phyloP scores from a whole-genome alignment of 2,888 invertebrate species.

The Agriopis marginaria region DNA sequence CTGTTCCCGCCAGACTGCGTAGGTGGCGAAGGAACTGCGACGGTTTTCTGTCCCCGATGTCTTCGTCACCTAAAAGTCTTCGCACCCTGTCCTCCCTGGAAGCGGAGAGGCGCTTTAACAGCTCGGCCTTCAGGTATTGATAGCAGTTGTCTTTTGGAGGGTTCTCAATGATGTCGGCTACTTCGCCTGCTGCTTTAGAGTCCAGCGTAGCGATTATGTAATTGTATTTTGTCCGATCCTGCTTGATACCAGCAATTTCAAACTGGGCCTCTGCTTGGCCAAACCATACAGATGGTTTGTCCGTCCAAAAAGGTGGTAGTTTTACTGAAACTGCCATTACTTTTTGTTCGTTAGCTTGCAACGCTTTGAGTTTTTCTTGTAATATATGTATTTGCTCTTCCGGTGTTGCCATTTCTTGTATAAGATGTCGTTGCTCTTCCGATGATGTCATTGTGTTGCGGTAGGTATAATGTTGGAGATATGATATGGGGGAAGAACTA shows the following conservation, averaged over 20 bases:
- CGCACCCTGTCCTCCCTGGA: neutral
- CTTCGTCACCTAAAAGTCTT: neutral
- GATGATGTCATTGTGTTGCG: neutral
- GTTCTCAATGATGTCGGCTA: neutral
- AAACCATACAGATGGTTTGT: neutral
- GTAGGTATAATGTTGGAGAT: neutral
- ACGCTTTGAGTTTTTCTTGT: neutral
- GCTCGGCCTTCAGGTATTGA: neutral
- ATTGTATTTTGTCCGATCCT: neutral
- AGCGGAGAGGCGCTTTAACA: neutral
- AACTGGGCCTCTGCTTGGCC: neutral
- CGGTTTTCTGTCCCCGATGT: neutral
- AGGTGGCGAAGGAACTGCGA: neutral
- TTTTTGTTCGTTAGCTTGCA: neutral
- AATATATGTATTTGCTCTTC: neutral
- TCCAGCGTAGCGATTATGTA: neutral
- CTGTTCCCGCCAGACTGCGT: neutral
- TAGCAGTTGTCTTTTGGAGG: neutral
- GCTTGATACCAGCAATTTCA: neutral
- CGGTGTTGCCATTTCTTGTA: neutral
- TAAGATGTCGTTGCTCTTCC: too few species aligned
- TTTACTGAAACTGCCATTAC: conserved; percentile 19
- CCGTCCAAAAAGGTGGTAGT: neutral
- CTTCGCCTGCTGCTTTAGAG: neutral
- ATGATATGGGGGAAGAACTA: too few species aligned